phyloP scores from a whole-genome alignment of 2,113 vertebrate species.

The Phrynosoma platyrhinos region DNA sequence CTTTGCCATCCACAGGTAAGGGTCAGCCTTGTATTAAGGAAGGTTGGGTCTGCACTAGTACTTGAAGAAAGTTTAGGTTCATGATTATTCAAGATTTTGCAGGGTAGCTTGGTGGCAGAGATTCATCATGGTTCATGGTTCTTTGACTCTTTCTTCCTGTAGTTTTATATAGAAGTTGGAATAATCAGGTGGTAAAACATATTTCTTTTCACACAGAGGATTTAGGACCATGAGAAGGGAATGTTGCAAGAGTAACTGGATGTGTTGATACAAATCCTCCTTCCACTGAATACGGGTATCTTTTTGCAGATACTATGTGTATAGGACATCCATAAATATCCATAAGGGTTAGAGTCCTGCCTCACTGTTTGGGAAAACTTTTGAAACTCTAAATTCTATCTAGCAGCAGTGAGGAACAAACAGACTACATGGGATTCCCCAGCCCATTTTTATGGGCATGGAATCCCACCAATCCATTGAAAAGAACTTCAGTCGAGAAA shows the following conservation, averaged over 20 bases:
- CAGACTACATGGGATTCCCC: background rate
- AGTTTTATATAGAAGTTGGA: background rate
- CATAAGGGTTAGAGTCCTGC: background rate
- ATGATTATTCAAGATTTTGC: background rate
- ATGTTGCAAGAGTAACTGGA: background rate
- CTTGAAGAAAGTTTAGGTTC: background rate
- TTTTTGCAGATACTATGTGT: background rate
- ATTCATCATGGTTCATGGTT: background rate
- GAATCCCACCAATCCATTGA: too few relatives aligned
- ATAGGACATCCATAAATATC: background rate
- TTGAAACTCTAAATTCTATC: background rate
- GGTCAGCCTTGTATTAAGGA: background rate
- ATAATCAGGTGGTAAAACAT: background rate
- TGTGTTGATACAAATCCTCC: background rate
- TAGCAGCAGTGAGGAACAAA: background rate
- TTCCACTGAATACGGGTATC: too few relatives aligned
- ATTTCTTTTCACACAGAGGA: background rate
- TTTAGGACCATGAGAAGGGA: background rate
- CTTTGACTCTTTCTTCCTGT: background rate
- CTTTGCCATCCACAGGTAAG: constrained; percentile 93
- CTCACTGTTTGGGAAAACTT: background rate
- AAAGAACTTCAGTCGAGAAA: too few relatives aligned
- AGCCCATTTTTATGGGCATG: background rate
- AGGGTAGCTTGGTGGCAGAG: background rate
- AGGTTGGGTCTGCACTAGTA: background rate